A percentile compares a stretch with the other conserved stretches of the same genome.
These are phyloP conservation scores for Sebastiscus tertius DNA, from an alignment of 2,797 vertebrate species.

Conservation along the genomic window DNA sequence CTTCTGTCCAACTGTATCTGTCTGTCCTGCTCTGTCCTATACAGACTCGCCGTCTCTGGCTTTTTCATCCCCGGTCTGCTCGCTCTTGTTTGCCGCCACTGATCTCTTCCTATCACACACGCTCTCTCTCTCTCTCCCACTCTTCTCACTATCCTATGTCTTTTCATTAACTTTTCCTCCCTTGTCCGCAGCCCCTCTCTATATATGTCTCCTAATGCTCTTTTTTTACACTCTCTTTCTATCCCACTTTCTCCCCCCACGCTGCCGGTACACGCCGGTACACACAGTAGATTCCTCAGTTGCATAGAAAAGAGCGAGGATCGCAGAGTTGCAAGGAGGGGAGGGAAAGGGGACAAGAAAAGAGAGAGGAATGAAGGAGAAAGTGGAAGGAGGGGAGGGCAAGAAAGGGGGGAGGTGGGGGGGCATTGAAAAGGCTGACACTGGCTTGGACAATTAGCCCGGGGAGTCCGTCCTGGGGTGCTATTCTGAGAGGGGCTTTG, in stretches of 20 bases:
- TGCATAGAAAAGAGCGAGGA: slow-evolving; percentile 56
- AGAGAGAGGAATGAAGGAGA: slow-evolving; percentile 72
- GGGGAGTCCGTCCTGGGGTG: slow-evolving; percentile 82
- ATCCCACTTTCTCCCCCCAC: slow-evolving; percentile 22
- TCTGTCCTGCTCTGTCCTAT: slow-evolving; percentile 25
- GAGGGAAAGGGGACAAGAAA: slow-evolving; percentile 60
- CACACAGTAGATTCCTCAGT: slow-evolving; percentile 60
- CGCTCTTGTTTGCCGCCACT: not conserved
- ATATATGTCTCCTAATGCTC: not conserved
- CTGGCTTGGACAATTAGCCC: slow-evolving; percentile 86
- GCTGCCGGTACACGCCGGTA: slow-evolving; percentile 42
- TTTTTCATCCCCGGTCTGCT: slow-evolving; percentile 33
- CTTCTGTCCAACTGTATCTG: slow-evolving; percentile 32
- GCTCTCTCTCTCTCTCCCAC: not conserved
- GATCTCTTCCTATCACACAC: slow-evolving; percentile 25
- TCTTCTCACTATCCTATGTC: slow-evolving; percentile 1
- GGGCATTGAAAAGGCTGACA: slow-evolving; percentile 84
- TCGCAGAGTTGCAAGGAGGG: slow-evolving; percentile 47
- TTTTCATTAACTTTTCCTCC: slow-evolving; percentile 49
- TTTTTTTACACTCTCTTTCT: not conserved
- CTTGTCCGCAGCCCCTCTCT: not conserved
- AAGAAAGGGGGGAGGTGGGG: not conserved
- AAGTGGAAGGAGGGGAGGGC: slow-evolving; percentile 51
- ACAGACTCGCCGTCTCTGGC: slow-evolving; percentile 1
- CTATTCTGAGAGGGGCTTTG: slow-evolving; percentile 81